Base-by-base conservation (phyloP, 2,888 invertebrate genomes). In the Anorthoa munda region DNA sequence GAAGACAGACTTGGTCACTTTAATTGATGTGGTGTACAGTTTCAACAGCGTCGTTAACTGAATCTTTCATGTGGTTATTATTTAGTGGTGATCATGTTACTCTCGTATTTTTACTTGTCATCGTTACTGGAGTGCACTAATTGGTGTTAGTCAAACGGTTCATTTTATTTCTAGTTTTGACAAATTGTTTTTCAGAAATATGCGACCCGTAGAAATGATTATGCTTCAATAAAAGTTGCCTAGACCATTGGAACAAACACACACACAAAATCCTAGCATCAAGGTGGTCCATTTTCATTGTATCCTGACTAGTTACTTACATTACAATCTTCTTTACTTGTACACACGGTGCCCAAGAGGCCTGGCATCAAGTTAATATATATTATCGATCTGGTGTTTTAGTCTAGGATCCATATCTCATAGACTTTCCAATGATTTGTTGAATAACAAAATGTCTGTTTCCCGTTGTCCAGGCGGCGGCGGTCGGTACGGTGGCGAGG, bases 401-500 rank as follows among this genome's bases (percentile, higher is more conserved):
- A 18, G 1, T 31, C 53, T 53, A 15, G 1, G n/a, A 7, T 11
- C 18, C 18, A 46, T 17, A 12, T 2, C 15, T 11, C 9, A 5
- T 18, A 26, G 15, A 31, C 15, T 17, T 9, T 18, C 9, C 18
- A 21, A 53, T 31, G 11, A 7, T n/a, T 2, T 15, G 1, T 51
- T 59, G 46, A 7, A 15, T n/a, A 51, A 74, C 7, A 18, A 50
- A 53, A n/a, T 45, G 11, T 60, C 9, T 39, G 1, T 50, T 74
- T 31, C 7, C 7, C 83, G 74, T 74, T 68, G 31, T 66, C 2
- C 87, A 95, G 95, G 94, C 84, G 92, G 92, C 15, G 95, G 95
- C 48, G 95, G 94, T 48, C 89, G 95, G 86, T 96, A 95, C 89
- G 92, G 95, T 78, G 96, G 94, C 85, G 96, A 95, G 73, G 94